Base-by-base conservation (phyloP, 1,140 invertebrate species). In the Atopsyche davidsoni region DNA sequence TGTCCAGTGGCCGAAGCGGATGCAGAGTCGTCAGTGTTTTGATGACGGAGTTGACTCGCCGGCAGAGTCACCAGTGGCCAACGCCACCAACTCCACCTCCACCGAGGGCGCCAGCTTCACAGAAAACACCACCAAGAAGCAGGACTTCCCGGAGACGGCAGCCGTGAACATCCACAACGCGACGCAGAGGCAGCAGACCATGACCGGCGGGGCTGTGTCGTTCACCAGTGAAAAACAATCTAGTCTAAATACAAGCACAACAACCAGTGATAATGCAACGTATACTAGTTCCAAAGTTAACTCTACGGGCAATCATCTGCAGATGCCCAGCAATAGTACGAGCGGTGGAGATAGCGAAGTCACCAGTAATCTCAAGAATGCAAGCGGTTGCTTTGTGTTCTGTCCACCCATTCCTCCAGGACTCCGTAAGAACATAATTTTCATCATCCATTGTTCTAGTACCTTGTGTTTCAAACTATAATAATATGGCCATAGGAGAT, bases 1-100 rank as follows among this genome's bases (percentile, higher is more conserved):
- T 3, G 11, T 49, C 13, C 47, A 49, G 24, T 58, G 55, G 55
- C 55, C 55, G 11, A 58, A 58, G 16, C 41, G 55, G 2, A 58
- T 51, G 6, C 51, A 58, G 42, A 52, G 51, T 13, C 46, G 47
- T 1, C 55, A 53, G 18, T 58, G 51, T 19, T 58, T 58, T 35
- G 51, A 58, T 3, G 55, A 47, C 16, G 49, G 45, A 13, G 31
- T 38, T 9, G 17, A 36, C 7, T 46, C 32, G 9, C 23, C 35
- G 11, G 13, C n/a, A n/a, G 10, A 34, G 14, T 16, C 2, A 25
- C 41, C 14, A 25, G 23, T 25, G 13, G 32, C 24, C n/a, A 14
- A 7, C 31, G 31, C 48, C 2, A 42, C 36, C 18, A 50, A 50
- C 28, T 13, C 13, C 47, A 42, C 47, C 1, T 14, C 47, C 4